phyloP scores from a whole-genome alignment of 2,113 vertebrate species.

The Takifugu flavidus region DNA sequence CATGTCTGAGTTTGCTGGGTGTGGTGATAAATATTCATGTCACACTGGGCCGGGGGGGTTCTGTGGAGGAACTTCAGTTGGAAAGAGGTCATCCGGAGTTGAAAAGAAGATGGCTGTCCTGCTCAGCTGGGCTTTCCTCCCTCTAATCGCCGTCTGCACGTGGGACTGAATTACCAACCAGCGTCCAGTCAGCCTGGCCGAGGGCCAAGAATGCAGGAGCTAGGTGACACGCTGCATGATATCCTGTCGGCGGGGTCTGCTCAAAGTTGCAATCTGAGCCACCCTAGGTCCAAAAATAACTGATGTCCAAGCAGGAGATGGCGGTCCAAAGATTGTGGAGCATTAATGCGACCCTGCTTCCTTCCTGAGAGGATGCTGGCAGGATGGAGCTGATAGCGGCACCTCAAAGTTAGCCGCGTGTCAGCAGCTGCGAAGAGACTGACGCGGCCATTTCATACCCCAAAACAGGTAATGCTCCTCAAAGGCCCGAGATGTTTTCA shows the following conservation, averaged over 20 bases:
- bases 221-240: conserved; percentile 57
- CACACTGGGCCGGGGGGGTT: conserved; percentile 15
- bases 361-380: conserved; percentile 62
- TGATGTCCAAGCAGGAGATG: conserved; percentile 56
- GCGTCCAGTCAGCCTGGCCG: conserved; percentile 25
- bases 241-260: conserved; percentile 74
- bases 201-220: conserved; percentile 56
- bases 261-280: conserved; percentile 62
- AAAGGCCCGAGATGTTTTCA: conserved; percentile 13
- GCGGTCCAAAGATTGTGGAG: conserved; percentile 40
- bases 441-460: conserved; percentile 16
- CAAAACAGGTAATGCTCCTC: conserved; percentile 36
- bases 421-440: conserved; percentile 35
- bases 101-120: conserved; percentile 45
- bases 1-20: background rate
- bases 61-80: conserved; percentile 17
- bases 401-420: conserved; percentile 22
- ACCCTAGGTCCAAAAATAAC: conserved; percentile 71
- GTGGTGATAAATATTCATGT: conserved; percentile 19
- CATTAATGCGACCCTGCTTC: conserved; percentile 52
- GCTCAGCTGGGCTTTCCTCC: conserved; percentile 50
- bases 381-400: conserved; percentile 42
- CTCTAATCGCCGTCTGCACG: conserved; percentile 28
- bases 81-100: conserved; percentile 48
- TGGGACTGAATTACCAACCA: conserved; percentile 33